phyloP scores from a whole-genome alignment of 2,113 vertebrate species.

The Odocoileus virginianus region DNA sequence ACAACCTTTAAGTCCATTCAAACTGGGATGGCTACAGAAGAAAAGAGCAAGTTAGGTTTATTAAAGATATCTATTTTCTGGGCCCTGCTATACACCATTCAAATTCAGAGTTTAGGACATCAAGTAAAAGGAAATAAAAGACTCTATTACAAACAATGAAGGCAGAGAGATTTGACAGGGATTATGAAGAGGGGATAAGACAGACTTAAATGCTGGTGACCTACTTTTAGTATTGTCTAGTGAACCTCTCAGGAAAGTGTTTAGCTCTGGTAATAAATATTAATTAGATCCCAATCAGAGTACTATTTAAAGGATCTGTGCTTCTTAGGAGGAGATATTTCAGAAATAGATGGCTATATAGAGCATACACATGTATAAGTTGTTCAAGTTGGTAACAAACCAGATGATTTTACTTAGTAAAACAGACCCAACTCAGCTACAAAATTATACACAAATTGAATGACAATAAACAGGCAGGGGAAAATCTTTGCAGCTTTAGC shows the following conservation, averaged over 20 bases:
- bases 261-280: conserved; percentile 68
- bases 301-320: conserved; percentile 28
- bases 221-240: conserved; percentile 64
- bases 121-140: not conserved
- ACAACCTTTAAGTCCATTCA: not conserved
- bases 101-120: not conserved
- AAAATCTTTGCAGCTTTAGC: not conserved
- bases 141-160: conserved; percentile 14
- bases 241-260: conserved; percentile 48
- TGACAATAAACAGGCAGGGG: not conserved
- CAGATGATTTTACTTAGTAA: not conserved
- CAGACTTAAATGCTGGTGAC: conserved; percentile 63
- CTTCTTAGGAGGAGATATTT: not conserved
- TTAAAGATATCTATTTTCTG: not conserved
- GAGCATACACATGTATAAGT: not conserved
- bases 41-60: not conserved
- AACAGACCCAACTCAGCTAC: not conserved
- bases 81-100: not conserved
- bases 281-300: conserved; percentile 50
- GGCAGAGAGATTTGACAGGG: conserved; percentile 47
- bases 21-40: not conserved
- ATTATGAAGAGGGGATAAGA: conserved; percentile 56
- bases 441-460: conserved; percentile 8
- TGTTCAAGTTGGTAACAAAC: not conserved
- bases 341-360: not conserved